phyloP scores from a whole-genome alignment of 2,888 invertebrate genomes.

The Cerceris ruficornis region DNA sequence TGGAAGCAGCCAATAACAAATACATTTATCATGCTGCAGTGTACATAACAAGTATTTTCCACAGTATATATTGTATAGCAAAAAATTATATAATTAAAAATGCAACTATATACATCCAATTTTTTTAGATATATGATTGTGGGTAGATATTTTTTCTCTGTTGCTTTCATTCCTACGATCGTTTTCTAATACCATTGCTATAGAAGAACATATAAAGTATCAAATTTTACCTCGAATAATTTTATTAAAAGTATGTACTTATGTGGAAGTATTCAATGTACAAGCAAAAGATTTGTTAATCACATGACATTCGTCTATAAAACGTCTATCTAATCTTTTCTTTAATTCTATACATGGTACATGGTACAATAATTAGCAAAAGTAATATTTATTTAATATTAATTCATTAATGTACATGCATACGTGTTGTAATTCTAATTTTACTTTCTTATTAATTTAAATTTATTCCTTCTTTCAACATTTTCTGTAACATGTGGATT shows the following conservation, averaged over 20 bases:
- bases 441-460: constrained; percentile 59
- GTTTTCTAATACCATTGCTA: constrained; percentile 6
- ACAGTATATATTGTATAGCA: constrained; percentile 10
- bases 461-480: constrained; percentile 77
- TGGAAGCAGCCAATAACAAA: constrained; percentile 12
- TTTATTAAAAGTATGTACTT: not conserved
- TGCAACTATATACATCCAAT: not conserved
- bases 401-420: not conserved
- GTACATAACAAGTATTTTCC: constrained; percentile 44
- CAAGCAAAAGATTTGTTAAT: not conserved
- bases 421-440: not conserved
- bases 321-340: too few relatives aligned
- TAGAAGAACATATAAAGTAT: constrained; percentile 2
- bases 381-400: constrained; percentile 4
- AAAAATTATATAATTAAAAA: constrained; percentile 16
- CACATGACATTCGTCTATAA: not conserved
- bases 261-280: constrained; percentile 17
- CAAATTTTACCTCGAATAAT: not conserved
- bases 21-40: constrained; percentile 24
- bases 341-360: constrained; percentile 12
- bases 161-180: constrained; percentile 2
- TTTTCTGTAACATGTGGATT: constrained; percentile 78
- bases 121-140: constrained; percentile 8
- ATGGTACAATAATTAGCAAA: constrained; percentile 25
- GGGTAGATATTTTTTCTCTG: constrained; percentile 24